Conservation (phyloP, 1,140 invertebrate species). For the Listronotus bonariensis region DNA sequence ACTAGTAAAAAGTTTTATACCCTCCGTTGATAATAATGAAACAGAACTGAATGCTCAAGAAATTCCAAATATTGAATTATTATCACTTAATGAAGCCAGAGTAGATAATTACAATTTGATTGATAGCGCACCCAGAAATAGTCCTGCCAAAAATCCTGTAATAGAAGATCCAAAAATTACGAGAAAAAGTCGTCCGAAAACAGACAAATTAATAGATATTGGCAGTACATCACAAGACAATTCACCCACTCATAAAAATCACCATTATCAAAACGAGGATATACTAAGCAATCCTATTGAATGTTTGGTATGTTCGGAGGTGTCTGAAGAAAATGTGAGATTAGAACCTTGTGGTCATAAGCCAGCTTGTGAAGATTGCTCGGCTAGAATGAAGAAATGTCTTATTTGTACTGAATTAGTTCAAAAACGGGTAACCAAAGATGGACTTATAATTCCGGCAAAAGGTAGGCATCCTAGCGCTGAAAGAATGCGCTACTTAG, state of each 20-base stretch:
- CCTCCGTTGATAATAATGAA: slow-evolving; percentile 48
- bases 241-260: slow-evolving; percentile 50
- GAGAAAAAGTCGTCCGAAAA: slow-evolving; percentile 43
- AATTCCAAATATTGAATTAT: slow-evolving; percentile 33
- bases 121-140: slow-evolving; percentile 45
- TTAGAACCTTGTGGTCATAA: slow-evolving; percentile 78
- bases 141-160: slow-evolving; percentile 29
- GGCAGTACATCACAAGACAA: slow-evolving; percentile 49
- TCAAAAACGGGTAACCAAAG: slow-evolving; percentile 59
- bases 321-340: slow-evolving; percentile 64
- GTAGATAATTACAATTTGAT: slow-evolving; percentile 51
- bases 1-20: slow-evolving; percentile 51
- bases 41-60: slow-evolving; percentile 33
- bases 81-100: slow-evolving; percentile 39
- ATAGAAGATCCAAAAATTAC: slow-evolving; percentile 33
- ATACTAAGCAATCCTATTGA: slow-evolving; percentile 59
- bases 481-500: slow-evolving; percentile 75
- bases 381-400: slow-evolving; percentile 80
- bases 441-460: slow-evolving; percentile 58
- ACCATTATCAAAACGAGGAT: slow-evolving; percentile 45
- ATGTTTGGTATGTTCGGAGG: slow-evolving; percentile 76
- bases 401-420: slow-evolving; percentile 69
- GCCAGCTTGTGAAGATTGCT: slow-evolving; percentile 78
- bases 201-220: slow-evolving; percentile 41
- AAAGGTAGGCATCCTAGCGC: slow-evolving; percentile 64